Percentiles rank a stretch among this genome's conserved stretches.
These are phyloP conservation scores for Corythornis cristatus DNA, from an alignment of 2,113 vertebrate genomes.

Conservation along the genomic window DNA sequence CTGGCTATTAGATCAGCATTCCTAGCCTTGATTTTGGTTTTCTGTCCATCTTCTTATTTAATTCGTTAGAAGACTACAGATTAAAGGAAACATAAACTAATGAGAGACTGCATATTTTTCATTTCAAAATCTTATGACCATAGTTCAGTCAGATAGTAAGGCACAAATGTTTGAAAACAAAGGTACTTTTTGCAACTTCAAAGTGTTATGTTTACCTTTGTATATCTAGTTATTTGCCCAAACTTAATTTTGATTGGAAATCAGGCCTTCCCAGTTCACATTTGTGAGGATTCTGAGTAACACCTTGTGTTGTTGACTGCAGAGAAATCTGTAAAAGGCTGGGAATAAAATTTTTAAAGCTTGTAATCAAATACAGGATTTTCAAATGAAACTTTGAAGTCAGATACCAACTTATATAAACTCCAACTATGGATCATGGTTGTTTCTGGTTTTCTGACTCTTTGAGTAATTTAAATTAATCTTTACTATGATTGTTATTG, in stretches of 20 bases:
- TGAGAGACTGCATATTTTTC: not conserved
- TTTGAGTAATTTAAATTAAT: not conserved
- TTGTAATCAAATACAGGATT: not conserved
- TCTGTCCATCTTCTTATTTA: not conserved
- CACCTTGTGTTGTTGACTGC: not conserved
- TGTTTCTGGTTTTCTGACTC: not conserved
- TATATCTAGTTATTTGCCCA: constrained; percentile 1
- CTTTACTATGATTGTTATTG: not conserved
- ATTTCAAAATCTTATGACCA: not conserved
- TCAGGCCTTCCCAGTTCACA: not conserved
- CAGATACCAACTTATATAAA: not conserved
- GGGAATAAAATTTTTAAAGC: not conserved
- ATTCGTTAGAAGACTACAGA: not conserved
- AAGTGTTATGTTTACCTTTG: constrained; percentile 7
- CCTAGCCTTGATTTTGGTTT: not conserved
- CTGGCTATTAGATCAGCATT: not conserved
- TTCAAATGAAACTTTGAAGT: not conserved
- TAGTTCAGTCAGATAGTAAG: not conserved
- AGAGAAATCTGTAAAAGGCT: not conserved
- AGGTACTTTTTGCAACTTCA: not conserved
- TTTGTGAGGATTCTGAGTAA: not conserved
- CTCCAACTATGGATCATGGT: not conserved
- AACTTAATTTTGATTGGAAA: not conserved
- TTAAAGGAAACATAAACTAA: constrained; percentile 29
- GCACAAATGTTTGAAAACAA: not conserved